Evolutionary conservation across 2,113 vertebrate genomes (phyloP).

Genomic region (Brachyistius frenatus): DNA sequence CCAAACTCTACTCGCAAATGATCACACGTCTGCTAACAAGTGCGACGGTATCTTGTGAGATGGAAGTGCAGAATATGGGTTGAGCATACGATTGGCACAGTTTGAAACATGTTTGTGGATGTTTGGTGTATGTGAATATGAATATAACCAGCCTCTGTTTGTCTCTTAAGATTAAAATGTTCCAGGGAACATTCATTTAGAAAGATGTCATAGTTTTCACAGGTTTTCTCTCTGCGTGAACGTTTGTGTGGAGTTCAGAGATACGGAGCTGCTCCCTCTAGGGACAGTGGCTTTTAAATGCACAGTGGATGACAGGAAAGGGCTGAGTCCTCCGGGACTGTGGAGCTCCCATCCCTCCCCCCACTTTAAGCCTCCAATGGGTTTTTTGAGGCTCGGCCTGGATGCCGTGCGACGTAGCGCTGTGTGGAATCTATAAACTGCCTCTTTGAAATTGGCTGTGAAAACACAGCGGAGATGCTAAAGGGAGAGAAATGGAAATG

Average conservation of each 20-base stretch:
- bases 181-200: not conserved
- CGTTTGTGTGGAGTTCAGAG: conserved; percentile 38
- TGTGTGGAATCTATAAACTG: conserved; percentile 33
- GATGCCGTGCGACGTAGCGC: not conserved
- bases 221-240: not conserved
- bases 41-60: too few species aligned
- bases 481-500: conserved; percentile 28
- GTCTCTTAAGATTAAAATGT: conserved; percentile 1
- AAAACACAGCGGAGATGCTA: conserved; percentile 13
- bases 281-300: conserved; percentile 37
- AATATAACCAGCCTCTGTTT: not conserved
- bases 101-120: not conserved
- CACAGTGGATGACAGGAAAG: conserved; percentile 9
- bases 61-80: not conserved
- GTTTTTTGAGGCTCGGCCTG: conserved; percentile 22
- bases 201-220: not conserved
- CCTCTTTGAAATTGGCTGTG: conserved; percentile 39
- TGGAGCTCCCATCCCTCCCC: not conserved
- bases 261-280: conserved; percentile 30
- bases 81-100: not conserved
- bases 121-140: not conserved
- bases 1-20: too few species aligned
- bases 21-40: too few species aligned
- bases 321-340: conserved; percentile 19
- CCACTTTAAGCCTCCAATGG: not conserved